These are phyloP conservation scores for Seira sanloemensis DNA, from an alignment of 2,888 invertebrate species.

Conservation along the genomic window DNA sequence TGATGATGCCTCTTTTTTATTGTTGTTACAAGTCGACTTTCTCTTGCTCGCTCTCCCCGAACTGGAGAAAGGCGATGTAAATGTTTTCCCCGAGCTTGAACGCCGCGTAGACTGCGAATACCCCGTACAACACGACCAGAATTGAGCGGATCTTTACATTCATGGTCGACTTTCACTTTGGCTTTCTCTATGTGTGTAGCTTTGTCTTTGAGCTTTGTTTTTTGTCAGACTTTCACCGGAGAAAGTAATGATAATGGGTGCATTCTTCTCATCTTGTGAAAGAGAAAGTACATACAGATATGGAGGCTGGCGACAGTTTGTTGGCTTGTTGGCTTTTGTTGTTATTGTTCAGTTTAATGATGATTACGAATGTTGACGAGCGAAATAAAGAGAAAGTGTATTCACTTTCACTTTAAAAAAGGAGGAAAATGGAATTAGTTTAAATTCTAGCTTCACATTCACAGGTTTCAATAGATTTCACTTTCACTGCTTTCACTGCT, in stretches of 20 bases:
- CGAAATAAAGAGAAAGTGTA: background rate
- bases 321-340: background rate
- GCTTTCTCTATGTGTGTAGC: background rate
- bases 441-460: background rate
- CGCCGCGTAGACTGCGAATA: conserved; percentile 53
- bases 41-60: conserved; percentile 18
- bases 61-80: conserved; percentile 32
- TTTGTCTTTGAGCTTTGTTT: background rate
- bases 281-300: background rate
- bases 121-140: conserved; percentile 46
- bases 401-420: too few relatives aligned
- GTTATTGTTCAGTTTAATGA: background rate
- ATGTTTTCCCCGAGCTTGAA: conserved; percentile 50
- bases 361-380: background rate
- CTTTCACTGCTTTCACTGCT: background rate
- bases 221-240: background rate
- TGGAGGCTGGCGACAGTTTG: too few relatives aligned
- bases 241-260: background rate
- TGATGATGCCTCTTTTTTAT: background rate
- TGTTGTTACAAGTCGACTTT: background rate
- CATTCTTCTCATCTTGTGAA: background rate
- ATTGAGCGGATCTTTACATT: conserved; percentile 52
- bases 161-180: conserved; percentile 38
- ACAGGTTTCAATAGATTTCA: background rate
- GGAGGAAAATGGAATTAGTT: background rate